Conservation (phyloP, 2,888 invertebrate genomes). For the Rugalucina vietnamica region DNA sequence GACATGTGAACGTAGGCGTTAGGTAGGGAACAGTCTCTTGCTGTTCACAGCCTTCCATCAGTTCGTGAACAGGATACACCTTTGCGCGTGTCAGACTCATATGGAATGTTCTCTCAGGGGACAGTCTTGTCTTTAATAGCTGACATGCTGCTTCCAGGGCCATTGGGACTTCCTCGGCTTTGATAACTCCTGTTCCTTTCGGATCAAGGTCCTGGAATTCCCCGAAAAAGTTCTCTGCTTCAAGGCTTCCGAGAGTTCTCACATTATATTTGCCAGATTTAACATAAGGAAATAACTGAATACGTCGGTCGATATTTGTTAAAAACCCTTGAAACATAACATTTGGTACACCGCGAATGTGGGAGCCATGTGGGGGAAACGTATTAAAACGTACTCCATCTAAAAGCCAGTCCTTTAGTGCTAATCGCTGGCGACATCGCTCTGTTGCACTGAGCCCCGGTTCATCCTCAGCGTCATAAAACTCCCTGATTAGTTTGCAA, state of each 20-base stretch:
- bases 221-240: slow-evolving; percentile 44
- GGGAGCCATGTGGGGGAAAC: slow-evolving; percentile 45
- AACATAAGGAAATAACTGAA: slow-evolving; percentile 43
- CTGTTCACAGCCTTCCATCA: not conserved
- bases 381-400: slow-evolving; percentile 34
- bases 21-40: too few relatives aligned
- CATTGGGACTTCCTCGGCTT: slow-evolving; percentile 36
- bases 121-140: slow-evolving; percentile 8
- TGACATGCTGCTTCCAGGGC: slow-evolving; percentile 37
- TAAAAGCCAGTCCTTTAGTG: slow-evolving; percentile 36
- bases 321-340: slow-evolving; percentile 51
- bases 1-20: not conserved
- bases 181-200: slow-evolving; percentile 39
- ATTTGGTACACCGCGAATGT: slow-evolving; percentile 42
- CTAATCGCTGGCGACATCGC: slow-evolving; percentile 30
- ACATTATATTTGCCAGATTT: slow-evolving; percentile 43
- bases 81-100: slow-evolving; percentile 35
- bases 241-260: slow-evolving; percentile 41
- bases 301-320: slow-evolving; percentile 44
- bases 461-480: slow-evolving; percentile 37
- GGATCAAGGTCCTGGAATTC: slow-evolving; percentile 51
- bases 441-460: slow-evolving; percentile 33
- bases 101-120: slow-evolving; percentile 34
- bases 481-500: slow-evolving; percentile 33
- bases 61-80: slow-evolving; percentile 41